A percentile compares a stretch with the other conserved stretches of the same genome.
Evolutionary conservation across 1,140 invertebrate species (phyloP).

Genomic region (Schlechtendalia chinensis): DNA sequence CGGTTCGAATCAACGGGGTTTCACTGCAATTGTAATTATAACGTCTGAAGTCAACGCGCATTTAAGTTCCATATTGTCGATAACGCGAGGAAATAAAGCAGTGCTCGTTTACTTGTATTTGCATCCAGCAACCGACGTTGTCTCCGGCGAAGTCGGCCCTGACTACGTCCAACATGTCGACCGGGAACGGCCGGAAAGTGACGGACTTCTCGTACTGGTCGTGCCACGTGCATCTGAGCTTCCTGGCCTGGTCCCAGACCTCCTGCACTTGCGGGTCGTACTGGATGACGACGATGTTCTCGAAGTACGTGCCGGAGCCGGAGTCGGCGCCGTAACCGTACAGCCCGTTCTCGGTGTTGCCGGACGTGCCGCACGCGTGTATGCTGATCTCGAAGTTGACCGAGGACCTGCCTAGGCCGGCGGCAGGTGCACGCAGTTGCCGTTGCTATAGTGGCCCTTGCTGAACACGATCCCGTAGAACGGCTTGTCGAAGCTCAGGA

Average conservation of each 20-base stretch:
- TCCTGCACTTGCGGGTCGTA: slow-evolving; percentile 94
- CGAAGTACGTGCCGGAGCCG: slow-evolving; percentile 88
- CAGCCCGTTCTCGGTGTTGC: slow-evolving; percentile 83
- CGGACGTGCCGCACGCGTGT: slow-evolving; percentile 85
- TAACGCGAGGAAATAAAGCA: no score
- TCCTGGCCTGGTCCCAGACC: slow-evolving; percentile 92
- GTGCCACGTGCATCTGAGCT: slow-evolving; percentile 91
- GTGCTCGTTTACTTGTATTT: slow-evolving; percentile 72
- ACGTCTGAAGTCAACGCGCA: no score
- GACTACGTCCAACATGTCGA: slow-evolving; percentile 92
- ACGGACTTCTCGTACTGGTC: slow-evolving; percentile 94
- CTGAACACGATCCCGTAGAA: slow-evolving; percentile 94
- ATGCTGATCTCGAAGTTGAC: slow-evolving; percentile 89
- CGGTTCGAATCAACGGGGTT: no score
- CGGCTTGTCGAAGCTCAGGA: slow-evolving; percentile 87
- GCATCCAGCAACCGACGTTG: slow-evolving; percentile 94
- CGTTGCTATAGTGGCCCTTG: slow-evolving; percentile 87
- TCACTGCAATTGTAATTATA: no score
- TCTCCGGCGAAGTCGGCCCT: slow-evolving; percentile 91
- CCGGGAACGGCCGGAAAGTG: slow-evolving; percentile 89
- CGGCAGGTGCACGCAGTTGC: slow-evolving; percentile 86
- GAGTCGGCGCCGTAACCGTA: slow-evolving; percentile 79
- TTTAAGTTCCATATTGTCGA: no score
- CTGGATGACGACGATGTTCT: slow-evolving; percentile 91
- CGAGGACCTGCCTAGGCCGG: slow-evolving; percentile 78